Evolutionary conservation across 2,113 vertebrate species (phyloP), one percentile per base, ranked within the genome.

Genomic region (Pyrgilauda ruficollis): DNA sequence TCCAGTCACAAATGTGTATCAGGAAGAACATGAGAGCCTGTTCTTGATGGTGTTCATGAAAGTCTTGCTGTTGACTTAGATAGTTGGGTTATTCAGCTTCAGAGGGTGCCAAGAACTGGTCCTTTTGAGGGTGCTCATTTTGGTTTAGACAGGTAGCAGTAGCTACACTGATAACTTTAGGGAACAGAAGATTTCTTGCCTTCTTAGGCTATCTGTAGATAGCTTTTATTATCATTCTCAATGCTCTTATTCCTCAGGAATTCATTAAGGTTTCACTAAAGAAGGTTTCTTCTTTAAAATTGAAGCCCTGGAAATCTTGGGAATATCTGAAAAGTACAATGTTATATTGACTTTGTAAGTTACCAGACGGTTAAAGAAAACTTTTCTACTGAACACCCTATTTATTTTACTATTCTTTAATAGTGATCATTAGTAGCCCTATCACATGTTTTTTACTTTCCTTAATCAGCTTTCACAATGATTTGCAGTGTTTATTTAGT

Each of bases 401-500:
- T 55, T 78, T 84, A 43, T 84, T 90, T 61, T 83, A 61, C 21
- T 89, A 23, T 55, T 69, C 10, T 84, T 73, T 66, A 55, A 69
- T 59, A 72, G 75, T 47, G 35, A 59, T 75, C 52, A 28, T 83
- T 80, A 86, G 70, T 73, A 86, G 75, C 49, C 24, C 39, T 85
- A 4, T 84, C 28, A 49, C 50, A 3, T 55, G 18, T 76, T 76
- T 91, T 86, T 95, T 72, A 37, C 63, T 86, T 89, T 80, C 41
- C 31, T 74, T 94, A 89, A 92, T 94, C 63, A 89, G 80, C 73
- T 91, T 84, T 95, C 80, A 81, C 73, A 93, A 78, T 95, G 68
- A 94, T 94, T 91, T 92, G 76, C 7, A 2, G 55, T 77, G 72
- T 94, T 94, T 93, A 47, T 96, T 87, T 93, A 55, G 47, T 79